phyloP scores from a whole-genome alignment of 2,113 vertebrate genomes.

The Thymallus thymallus region DNA sequence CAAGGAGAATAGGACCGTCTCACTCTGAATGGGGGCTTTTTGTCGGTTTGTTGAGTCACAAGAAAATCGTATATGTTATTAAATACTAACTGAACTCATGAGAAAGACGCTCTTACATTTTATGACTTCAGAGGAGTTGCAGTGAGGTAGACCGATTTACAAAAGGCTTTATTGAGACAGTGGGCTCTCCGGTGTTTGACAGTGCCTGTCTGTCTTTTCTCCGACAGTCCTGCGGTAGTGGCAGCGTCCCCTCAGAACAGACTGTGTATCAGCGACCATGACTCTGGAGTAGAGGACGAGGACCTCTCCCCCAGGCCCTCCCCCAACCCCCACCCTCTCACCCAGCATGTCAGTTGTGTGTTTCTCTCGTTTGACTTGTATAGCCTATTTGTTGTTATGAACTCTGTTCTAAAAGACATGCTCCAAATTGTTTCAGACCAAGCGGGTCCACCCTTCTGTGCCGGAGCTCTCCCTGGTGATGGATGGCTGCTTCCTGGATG shows the following conservation, averaged over 20 bases:
- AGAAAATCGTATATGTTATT: too few relatives aligned
- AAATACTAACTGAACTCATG: too few relatives aligned
- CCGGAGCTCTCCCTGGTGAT: conserved; percentile 94
- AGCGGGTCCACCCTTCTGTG: conserved; percentile 85
- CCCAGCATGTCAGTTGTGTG: conserved; percentile 77
- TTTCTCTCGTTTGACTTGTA: not conserved
- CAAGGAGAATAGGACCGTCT: too few relatives aligned
- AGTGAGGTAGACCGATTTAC: too few relatives aligned
- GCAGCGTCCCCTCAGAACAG: conserved; percentile 55
- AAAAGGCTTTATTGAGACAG: too few relatives aligned
- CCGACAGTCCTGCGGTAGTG: conserved; percentile 18
- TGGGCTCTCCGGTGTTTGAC: too few relatives aligned
- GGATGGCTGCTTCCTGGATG: conserved; percentile 75
- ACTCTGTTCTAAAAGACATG: not conserved
- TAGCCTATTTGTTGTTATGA: not conserved
- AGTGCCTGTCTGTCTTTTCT: not conserved
- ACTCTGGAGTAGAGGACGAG: conserved; percentile 92
- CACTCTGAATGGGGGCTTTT: too few relatives aligned
- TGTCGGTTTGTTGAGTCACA: too few relatives aligned
- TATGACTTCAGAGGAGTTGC: too few relatives aligned
- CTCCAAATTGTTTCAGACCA: conserved; percentile 47
- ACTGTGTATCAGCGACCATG: conserved; percentile 80
- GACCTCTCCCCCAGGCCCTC: conserved; percentile 92
- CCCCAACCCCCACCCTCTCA: conserved; percentile 86
- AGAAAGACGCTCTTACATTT: too few relatives aligned